phyloP scores from a whole-genome alignment of 2,888 invertebrate species.

The Antitype chi region DNA sequence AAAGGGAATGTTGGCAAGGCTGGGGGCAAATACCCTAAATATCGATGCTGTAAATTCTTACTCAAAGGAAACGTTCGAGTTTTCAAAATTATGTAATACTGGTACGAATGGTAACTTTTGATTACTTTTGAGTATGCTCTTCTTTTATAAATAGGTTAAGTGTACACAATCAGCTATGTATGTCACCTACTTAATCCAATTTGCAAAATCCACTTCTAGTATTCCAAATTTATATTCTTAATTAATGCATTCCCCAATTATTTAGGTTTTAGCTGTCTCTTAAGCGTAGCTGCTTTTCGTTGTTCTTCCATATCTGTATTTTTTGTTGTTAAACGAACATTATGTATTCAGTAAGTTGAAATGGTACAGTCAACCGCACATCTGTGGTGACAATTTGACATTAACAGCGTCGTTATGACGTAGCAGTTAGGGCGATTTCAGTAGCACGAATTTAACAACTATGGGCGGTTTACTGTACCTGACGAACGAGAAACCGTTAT shows the following conservation, averaged over 20 bases:
- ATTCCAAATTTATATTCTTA: not conserved
- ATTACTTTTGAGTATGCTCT: not conserved
- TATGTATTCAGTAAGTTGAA: slow-evolving; percentile 1
- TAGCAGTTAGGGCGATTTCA: not conserved
- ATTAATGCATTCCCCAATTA: slow-evolving; percentile 23
- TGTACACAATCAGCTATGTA: not conserved
- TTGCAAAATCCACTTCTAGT: not conserved
- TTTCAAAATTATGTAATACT: too few relatives aligned
- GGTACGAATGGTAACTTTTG: not conserved
- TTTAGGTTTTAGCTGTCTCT: not conserved
- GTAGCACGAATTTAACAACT: not conserved
- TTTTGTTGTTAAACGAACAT: not conserved
- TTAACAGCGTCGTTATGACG: not conserved
- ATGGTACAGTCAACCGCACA: not conserved
- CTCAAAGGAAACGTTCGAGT: too few relatives aligned
- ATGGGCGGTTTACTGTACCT: not conserved
- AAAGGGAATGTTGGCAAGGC: not conserved
- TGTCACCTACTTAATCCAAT: too few relatives aligned
- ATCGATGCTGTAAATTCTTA: too few relatives aligned
- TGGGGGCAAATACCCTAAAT: too few relatives aligned
- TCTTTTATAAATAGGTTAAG: not conserved
- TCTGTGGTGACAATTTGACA: not conserved
- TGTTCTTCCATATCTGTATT: not conserved
- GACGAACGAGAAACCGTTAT: not conserved
- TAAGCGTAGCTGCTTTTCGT: not conserved